phyloP scores from a whole-genome alignment of 2,888 invertebrate species.

The Apotomis turbidana region DNA sequence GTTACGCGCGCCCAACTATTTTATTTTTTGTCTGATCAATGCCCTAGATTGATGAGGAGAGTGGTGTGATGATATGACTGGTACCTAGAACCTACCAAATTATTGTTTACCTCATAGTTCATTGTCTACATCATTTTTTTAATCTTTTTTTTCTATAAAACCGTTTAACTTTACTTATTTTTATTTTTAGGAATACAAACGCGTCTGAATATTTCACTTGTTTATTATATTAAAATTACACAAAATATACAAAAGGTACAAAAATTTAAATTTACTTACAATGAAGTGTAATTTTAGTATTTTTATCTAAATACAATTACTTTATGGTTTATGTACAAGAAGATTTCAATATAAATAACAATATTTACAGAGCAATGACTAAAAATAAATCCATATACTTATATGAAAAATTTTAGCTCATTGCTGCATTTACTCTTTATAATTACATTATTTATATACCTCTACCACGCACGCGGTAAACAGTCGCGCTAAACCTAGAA shows the following conservation, averaged over 20 bases:
- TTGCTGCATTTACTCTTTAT: slow-evolving; percentile 20
- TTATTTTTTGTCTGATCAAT: too few species aligned
- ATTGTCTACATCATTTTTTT: too few species aligned
- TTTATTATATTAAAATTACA: slow-evolving; percentile 43
- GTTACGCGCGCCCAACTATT: too few species aligned
- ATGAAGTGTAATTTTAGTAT: background rate
- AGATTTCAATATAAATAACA: slow-evolving; percentile 67
- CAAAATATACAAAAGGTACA: slow-evolving; percentile 57
- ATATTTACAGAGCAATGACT: slow-evolving; percentile 72
- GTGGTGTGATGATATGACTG: too few species aligned
- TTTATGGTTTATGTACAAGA: slow-evolving; percentile 59
- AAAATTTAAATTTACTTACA: slow-evolving; percentile 51
- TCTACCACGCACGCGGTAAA: slow-evolving; percentile 2
- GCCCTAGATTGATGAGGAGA: too few species aligned
- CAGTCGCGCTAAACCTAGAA: slow-evolving; percentile 55
- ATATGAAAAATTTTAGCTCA: slow-evolving; percentile 54
- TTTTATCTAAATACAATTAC: background rate
- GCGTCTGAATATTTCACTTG: background rate
- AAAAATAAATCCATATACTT: slow-evolving; percentile 53
- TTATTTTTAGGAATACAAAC: background rate
- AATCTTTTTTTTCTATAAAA: too few species aligned
- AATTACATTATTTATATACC: slow-evolving; percentile 20
- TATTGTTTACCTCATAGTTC: too few species aligned
- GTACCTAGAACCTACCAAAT: too few species aligned
- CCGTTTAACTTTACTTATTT: too few species aligned